Conservation (phyloP, 2,888 invertebrate genomes). For the Agrotis clavis region DNA sequence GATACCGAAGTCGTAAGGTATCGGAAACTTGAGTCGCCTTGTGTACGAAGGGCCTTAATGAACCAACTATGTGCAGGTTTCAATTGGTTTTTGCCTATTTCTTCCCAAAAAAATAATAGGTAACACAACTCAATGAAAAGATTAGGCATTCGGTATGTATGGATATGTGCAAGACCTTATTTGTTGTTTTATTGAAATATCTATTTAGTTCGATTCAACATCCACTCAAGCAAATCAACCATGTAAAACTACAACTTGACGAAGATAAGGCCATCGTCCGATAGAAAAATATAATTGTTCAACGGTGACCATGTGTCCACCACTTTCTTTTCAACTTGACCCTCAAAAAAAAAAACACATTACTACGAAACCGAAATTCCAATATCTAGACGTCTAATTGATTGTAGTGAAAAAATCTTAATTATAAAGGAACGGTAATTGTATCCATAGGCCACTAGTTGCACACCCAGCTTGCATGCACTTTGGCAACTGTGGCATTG, state of each 20-base stretch:
- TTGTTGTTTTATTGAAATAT: too few relatives aligned
- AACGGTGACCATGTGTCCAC: too few relatives aligned
- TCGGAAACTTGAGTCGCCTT: too few relatives aligned
- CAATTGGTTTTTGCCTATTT: too few relatives aligned
- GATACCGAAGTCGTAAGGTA: too few relatives aligned
- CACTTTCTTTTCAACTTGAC: constrained; percentile 24
- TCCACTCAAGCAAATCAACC: neutral
- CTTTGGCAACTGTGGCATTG: constrained; percentile 79
- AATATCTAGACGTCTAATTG: constrained; percentile 48
- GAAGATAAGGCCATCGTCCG: neutral
- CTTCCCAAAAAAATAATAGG: too few relatives aligned
- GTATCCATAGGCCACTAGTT: constrained; percentile 71
- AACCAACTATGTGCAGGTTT: too few relatives aligned
- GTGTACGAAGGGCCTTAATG: too few relatives aligned
- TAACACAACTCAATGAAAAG: too few relatives aligned
- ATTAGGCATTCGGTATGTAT: too few relatives aligned
- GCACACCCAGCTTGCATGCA: constrained; percentile 75
- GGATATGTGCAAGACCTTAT: too few relatives aligned
- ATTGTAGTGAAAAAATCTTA: constrained; percentile 64
- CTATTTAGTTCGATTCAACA: neutral
- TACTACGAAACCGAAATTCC: constrained; percentile 44
- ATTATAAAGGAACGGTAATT: constrained; percentile 74
- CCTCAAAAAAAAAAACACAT: constrained; percentile 32
- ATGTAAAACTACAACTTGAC: neutral
- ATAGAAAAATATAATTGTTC: neutral